phyloP scores from a whole-genome alignment of 2,888 invertebrate species.

The Tortricodes alternella region DNA sequence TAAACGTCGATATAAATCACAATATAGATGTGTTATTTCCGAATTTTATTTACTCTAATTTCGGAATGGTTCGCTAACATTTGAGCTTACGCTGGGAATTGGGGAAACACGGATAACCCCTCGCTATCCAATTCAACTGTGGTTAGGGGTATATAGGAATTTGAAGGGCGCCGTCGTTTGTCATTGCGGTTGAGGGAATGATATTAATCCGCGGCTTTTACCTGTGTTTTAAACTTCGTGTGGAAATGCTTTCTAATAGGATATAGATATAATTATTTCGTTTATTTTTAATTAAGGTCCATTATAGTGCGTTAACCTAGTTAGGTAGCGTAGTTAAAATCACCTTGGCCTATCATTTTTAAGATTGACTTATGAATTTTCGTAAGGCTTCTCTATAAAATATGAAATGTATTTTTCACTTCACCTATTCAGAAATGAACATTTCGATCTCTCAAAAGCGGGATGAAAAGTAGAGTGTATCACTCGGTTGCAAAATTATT shows the following conservation, averaged over 20 bases:
- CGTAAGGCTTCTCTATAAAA: too few species aligned
- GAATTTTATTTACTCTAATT: not conserved
- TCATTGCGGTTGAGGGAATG: constrained; percentile 14
- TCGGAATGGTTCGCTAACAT: not conserved
- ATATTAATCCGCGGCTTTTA: constrained; percentile 9
- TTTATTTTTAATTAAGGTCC: too few species aligned
- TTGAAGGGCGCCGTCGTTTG: not conserved
- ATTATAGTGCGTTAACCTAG: too few species aligned
- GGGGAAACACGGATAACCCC: constrained; percentile 16
- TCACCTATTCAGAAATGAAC: too few species aligned
- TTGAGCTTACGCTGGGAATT: constrained; percentile 4
- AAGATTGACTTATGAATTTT: too few species aligned
- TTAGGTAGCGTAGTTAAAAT: too few species aligned
- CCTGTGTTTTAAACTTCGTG: not conserved
- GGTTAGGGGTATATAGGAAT: constrained; percentile 10
- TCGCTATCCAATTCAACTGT: constrained; percentile 5
- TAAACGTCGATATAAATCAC: not conserved
- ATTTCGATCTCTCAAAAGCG: too few species aligned
- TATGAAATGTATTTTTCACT: too few species aligned
- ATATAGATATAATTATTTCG: too few species aligned
- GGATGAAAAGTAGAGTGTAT: too few species aligned
- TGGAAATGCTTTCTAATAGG: not conserved
- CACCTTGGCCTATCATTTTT: too few species aligned
- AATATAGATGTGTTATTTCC: not conserved
- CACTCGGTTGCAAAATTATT: too few species aligned